Percentiles rank a stretch among this genome's conserved stretches.
phyloP scores from a whole-genome alignment of 2,888 invertebrate genomes.

The Galerucella calmariensis region DNA sequence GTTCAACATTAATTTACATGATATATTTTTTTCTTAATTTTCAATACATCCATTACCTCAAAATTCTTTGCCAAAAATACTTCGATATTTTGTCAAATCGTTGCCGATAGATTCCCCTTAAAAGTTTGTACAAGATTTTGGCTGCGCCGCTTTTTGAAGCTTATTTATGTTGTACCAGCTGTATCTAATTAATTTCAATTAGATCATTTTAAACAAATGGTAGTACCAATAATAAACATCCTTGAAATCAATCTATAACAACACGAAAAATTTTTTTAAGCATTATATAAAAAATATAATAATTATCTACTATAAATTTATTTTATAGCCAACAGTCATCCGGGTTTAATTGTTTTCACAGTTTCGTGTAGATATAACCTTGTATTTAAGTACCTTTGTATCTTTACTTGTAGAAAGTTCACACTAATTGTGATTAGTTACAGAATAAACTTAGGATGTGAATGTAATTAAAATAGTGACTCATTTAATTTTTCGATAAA shows the following conservation, averaged over 20 bases:
- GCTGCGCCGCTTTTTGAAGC: too few relatives aligned
- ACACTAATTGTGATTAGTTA: not conserved
- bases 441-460: not conserved
- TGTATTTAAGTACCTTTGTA: conserved; percentile 2
- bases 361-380: not conserved
- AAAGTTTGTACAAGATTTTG: too few relatives aligned
- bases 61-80: too few relatives aligned
- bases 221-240: not conserved
- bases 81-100: too few relatives aligned
- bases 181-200: not conserved
- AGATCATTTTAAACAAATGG: not conserved
- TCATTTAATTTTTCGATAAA: not conserved
- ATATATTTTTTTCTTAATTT: too few relatives aligned
- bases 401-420: not conserved
- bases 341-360: not conserved
- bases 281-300: not conserved
- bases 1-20: too few relatives aligned
- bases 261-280: not conserved
- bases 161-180: not conserved
- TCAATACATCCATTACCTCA: too few relatives aligned
- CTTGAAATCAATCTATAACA: not conserved
- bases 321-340: not conserved
- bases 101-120: too few relatives aligned
- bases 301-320: not conserved
- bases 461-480: not conserved